Base-by-base conservation (phyloP, 30 jellyfish, hydroid and myxozoan genomes). In the Morbakka virulenta region DNA sequence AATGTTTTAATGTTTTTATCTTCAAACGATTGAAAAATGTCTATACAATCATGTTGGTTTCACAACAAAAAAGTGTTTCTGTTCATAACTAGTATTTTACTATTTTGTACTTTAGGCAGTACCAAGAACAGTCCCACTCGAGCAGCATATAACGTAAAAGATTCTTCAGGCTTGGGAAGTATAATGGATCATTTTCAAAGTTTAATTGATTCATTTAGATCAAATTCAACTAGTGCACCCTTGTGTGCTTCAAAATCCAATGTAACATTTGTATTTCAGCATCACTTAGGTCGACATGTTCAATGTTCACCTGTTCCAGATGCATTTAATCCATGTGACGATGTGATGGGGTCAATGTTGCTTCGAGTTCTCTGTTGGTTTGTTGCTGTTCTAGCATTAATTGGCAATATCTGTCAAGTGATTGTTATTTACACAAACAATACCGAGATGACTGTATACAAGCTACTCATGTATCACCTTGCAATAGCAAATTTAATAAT, bases 321-420 rank as follows among this genome's bases (percentile, higher is more conserved):
- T 67, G 94, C 97, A 0, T 89, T 89, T 91, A 89, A 89, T 68
- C 97, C 97, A 2, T 89, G 97, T 50, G 95, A 89, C 53, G 95
- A 89, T 67, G 97, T 89, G 50, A 82, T 89, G 62, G 97, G 97
- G 25, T 80, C 95, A 4, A 73, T 82, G 2, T 70, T 83, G n/a
- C 87, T 89, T 23, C 94, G 97, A 0, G 87, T 83, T 2, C 83
- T 82, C 80, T 89, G 95, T 2, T 89, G 97, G 97, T 71, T 86
- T 25, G 83, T 87, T 21, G 77, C 95, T 3, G 17, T 78, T 62
- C 71, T 89, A 23, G 97, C 97, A 21, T 72, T 89, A 12, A 64
- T 89, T 30, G 97, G 97, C 69, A 89, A 89, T 36, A 67, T 76
- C 35, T 83, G 82, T 57, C 94, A 70, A 32, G 76, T 83, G 67